phyloP scores from a whole-genome alignment of 2,797 vertebrate genomes.

The Cheirogaleus major region DNA sequence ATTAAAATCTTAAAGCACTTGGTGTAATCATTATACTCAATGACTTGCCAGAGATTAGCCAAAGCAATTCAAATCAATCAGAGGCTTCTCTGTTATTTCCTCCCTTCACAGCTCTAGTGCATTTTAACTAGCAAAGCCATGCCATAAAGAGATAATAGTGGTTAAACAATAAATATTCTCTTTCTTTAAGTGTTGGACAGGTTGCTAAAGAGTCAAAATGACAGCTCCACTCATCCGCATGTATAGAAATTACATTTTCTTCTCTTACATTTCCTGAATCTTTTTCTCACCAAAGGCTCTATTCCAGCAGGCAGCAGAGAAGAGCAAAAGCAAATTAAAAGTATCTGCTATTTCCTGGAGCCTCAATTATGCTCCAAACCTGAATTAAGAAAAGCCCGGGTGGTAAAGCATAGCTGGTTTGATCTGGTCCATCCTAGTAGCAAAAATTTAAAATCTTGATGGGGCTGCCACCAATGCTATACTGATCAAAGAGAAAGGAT shows the following conservation, averaged over 20 bases:
- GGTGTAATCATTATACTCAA: background rate
- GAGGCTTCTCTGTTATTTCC: conserved; percentile 26
- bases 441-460: conserved; percentile 54
- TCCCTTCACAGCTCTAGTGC: conserved; percentile 46
- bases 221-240: conserved; percentile 30
- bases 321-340: conserved; percentile 23
- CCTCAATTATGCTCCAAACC: conserved; percentile 18
- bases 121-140: conserved; percentile 54
- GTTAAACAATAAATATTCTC: conserved; percentile 57
- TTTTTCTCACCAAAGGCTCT: background rate
- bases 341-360: conserved; percentile 1
- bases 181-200: conserved; percentile 51
- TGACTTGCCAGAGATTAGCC: background rate
- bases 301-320: conserved; percentile 11
- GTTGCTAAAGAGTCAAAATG: conserved; percentile 49
- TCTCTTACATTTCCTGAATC: conserved; percentile 19
- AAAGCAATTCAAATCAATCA: conserved; percentile 20
- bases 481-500: conserved; percentile 42
- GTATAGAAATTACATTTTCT: conserved; percentile 39
- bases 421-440: conserved; percentile 25
- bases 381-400: background rate
- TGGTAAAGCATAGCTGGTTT: background rate
- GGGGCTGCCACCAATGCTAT: background rate
- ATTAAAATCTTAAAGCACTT: background rate
- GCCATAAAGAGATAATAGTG: background rate